Conservation (phyloP, 2,888 invertebrate species). For the Syrphus vitripennis region DNA sequence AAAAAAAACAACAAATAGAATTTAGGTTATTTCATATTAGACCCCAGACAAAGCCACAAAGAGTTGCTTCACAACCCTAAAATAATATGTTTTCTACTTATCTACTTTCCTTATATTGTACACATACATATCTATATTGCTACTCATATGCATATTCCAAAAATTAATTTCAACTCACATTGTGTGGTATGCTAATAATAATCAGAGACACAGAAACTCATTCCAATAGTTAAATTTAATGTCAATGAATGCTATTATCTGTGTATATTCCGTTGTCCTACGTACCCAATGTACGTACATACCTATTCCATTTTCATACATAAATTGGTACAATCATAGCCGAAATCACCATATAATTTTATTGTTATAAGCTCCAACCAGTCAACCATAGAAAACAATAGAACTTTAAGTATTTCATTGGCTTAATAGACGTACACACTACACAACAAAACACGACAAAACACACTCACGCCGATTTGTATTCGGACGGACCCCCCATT, state of each 20-base stretch:
- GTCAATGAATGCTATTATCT: slow-evolving; percentile 6
- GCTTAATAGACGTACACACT: slow-evolving; percentile 33
- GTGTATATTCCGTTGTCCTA: not conserved
- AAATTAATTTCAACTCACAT: slow-evolving; percentile 34
- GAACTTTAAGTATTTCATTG: slow-evolving; percentile 64
- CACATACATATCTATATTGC: too few relatives aligned
- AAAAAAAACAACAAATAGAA: too few relatives aligned
- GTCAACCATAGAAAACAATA: slow-evolving; percentile 53
- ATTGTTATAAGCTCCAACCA: slow-evolving; percentile 46
- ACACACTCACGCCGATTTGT: not conserved
- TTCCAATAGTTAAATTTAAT: slow-evolving; percentile 15
- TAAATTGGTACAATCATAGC: slow-evolving; percentile 57
- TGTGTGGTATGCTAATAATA: slow-evolving; percentile 34
- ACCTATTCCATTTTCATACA: not conserved
- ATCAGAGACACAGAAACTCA: slow-evolving; percentile 8
- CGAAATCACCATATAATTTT: slow-evolving; percentile 63
- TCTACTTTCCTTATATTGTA: too few relatives aligned
- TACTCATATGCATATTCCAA: slow-evolving; percentile 10
- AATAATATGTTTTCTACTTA: not conserved
- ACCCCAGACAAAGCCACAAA: not conserved
- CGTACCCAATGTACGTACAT: not conserved
- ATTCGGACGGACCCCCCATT: not conserved
- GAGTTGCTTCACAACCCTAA: not conserved
- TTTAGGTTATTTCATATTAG: not conserved
- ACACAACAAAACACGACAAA: not conserved